These are phyloP conservation scores for Catharus ustulatus DNA, from an alignment of 2,797 vertebrate genomes.

Conservation along the genomic window DNA sequence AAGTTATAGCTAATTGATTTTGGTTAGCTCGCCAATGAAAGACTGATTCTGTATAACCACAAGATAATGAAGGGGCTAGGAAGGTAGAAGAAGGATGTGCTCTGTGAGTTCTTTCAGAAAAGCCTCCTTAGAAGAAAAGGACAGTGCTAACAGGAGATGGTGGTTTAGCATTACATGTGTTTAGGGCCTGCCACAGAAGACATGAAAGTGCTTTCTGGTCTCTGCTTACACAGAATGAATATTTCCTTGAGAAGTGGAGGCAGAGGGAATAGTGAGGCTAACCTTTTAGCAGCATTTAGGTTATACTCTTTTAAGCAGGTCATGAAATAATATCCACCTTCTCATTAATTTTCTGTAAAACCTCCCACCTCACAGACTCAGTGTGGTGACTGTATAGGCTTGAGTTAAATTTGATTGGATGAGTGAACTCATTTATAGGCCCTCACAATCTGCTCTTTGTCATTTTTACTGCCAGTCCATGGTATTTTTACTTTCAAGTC, in stretches of 20 bases:
- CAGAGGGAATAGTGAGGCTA: background rate
- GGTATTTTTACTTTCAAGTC: background rate
- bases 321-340: background rate
- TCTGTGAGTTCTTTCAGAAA: background rate
- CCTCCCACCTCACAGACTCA: background rate
- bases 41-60: background rate
- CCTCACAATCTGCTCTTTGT: background rate
- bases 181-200: background rate
- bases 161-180: background rate
- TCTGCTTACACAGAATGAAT: background rate
- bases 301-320: background rate
- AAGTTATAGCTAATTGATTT: background rate
- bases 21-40: background rate
- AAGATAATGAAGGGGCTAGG: background rate
- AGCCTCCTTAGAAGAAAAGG: background rate
- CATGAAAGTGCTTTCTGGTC: background rate
- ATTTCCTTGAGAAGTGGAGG: background rate
- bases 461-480: background rate
- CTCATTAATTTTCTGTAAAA: background rate
- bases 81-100: background rate
- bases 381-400: background rate
- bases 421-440: background rate
- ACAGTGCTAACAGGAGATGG: background rate
- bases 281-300: background rate
- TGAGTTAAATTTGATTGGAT: background rate